phyloP scores from a whole-genome alignment of 2,888 invertebrate genomes.

The Melieria crassipennis region DNA sequence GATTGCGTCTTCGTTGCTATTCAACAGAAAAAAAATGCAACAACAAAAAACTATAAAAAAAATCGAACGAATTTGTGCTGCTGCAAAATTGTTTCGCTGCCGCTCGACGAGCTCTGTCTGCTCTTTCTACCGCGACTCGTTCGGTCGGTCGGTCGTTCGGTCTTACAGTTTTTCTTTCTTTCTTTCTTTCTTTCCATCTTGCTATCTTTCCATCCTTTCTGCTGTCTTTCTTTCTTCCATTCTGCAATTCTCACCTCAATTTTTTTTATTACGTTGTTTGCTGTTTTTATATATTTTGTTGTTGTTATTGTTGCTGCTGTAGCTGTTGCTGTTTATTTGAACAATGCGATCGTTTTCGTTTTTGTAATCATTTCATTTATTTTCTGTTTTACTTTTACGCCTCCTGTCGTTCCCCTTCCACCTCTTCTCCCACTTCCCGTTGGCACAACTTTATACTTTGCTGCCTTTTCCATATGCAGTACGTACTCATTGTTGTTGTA shows the following conservation, averaged over 20 bases:
- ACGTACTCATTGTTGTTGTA: background rate
- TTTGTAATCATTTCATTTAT: background rate
- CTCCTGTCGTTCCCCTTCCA: background rate
- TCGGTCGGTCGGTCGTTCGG: background rate
- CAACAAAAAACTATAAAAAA: no score
- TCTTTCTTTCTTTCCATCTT: constrained; percentile 2
- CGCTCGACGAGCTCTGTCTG: no score
- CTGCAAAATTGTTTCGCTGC: no score
- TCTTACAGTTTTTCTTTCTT: constrained; percentile 2
- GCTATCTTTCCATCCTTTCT: background rate
- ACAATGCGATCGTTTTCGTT: constrained; percentile 15
- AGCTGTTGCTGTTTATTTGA: constrained; percentile 17
- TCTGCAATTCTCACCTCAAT: background rate
- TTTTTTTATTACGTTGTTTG: constrained; percentile 4
- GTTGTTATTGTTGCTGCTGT: constrained; percentile 2
- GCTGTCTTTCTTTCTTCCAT: background rate
- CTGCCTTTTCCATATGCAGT: background rate
- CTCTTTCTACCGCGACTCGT: background rate
- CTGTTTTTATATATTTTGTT: background rate
- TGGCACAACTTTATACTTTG: background rate
- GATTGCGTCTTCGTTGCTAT: background rate
- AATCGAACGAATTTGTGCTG: no score
- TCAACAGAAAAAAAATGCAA: no score
- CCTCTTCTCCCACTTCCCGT: background rate
- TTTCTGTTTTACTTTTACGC: background rate